A percentile compares a stretch with the other conserved stretches of the same genome.
Evolutionary conservation across 2,797 vertebrate genomes (phyloP).

Genomic region (Labeo calbasu): DNA sequence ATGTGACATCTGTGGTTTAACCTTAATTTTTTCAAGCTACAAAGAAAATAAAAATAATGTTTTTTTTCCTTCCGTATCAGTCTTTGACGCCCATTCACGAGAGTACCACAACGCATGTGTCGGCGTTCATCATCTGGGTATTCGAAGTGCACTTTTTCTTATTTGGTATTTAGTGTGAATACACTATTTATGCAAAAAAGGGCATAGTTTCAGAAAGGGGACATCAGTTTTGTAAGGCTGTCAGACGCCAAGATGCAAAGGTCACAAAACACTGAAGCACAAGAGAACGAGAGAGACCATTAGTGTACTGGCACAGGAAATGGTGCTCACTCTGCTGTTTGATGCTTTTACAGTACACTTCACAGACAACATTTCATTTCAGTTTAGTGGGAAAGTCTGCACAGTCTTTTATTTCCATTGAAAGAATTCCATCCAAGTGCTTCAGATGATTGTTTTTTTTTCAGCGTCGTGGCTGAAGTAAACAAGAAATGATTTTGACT

Average conservation of each 20-base stretch:
- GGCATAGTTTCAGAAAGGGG: not conserved
- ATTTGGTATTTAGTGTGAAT: not conserved
- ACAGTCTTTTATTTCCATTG: constrained; percentile 18
- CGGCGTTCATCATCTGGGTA: not conserved
- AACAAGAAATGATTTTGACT: constrained; percentile 16
- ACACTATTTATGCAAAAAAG: not conserved
- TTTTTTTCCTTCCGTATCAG: too few relatives aligned
- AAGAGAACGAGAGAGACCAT: constrained; percentile 36
- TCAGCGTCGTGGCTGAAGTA: not conserved
- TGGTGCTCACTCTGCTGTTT: not conserved
- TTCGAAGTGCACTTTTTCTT: not conserved
- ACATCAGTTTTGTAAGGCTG: constrained; percentile 26
- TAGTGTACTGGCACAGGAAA: constrained; percentile 12
- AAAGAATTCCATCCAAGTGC: constrained; percentile 31
- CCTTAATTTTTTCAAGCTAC: too few relatives aligned
- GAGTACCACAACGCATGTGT: too few relatives aligned
- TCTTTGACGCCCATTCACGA: too few relatives aligned
- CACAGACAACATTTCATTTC: constrained; percentile 32
- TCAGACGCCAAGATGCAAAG: constrained; percentile 25
- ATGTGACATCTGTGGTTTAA: too few relatives aligned
- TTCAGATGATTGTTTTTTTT: constrained; percentile 3
- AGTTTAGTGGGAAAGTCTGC: constrained; percentile 2
- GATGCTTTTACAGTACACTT: constrained; percentile 3
- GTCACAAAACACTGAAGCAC: constrained; percentile 31
- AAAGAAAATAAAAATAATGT: too few relatives aligned